Conservation (phyloP, 2,888 invertebrate genomes). For the Rhaphigaster nebulosa region DNA sequence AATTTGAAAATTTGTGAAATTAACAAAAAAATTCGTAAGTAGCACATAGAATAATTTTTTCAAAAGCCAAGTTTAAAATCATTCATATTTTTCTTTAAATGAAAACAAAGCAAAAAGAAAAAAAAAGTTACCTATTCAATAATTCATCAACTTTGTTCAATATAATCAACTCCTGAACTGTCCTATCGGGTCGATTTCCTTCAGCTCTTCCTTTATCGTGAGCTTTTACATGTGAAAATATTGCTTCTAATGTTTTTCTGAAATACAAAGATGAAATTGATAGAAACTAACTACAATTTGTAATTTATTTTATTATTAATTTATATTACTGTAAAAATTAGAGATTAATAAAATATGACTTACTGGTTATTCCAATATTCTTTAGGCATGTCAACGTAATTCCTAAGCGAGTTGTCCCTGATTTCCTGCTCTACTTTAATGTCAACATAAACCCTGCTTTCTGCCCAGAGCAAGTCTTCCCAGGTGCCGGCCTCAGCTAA, state of each 20-base stretch:
- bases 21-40: too few species aligned
- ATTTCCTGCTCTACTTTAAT: constrained; percentile 86
- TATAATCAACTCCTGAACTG: constrained; percentile 88
- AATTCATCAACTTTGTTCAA: constrained; percentile 83
- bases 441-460: constrained; percentile 85
- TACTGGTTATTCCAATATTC: constrained; percentile 77
- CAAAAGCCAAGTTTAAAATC: not conserved
- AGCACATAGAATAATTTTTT: too few species aligned
- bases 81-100: not conserved
- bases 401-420: constrained; percentile 72
- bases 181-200: constrained; percentile 75
- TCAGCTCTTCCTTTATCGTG: constrained; percentile 59
- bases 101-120: not conserved
- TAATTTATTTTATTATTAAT: not conserved
- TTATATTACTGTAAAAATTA: not conserved
- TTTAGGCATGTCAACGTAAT: constrained; percentile 75
- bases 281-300: not conserved
- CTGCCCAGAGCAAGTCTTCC: constrained; percentile 93
- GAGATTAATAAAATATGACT: constrained; percentile 45
- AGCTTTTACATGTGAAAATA: constrained; percentile 46
- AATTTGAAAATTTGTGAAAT: too few species aligned
- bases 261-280: constrained; percentile 1
- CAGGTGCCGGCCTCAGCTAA: constrained; percentile 84
- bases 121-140: constrained; percentile 69
- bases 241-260: constrained; percentile 49